Evolutionary conservation across 1,140 invertebrate genomes (phyloP).

Genomic region (Choristoneura fumiferana): DNA sequence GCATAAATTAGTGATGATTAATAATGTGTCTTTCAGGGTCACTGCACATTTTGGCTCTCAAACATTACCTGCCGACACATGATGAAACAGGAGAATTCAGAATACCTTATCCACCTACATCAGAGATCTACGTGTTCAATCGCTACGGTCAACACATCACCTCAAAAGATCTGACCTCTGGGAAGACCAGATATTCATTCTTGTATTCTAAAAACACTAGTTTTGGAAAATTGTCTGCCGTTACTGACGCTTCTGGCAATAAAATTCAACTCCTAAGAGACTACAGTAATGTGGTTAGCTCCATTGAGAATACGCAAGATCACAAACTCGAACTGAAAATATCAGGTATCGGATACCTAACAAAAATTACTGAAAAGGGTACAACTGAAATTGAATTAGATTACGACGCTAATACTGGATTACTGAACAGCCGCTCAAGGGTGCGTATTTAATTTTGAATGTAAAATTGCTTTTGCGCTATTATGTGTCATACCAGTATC

Average conservation of each 20-base stretch:
- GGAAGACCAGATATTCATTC: constrained; percentile 95
- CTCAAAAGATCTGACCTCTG: constrained; percentile 95
- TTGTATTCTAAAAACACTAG: constrained; percentile 98
- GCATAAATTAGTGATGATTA: not conserved
- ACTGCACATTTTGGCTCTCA: constrained; percentile 91
- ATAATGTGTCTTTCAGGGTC: constrained; percentile 78
- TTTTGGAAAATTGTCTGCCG: constrained; percentile 94
- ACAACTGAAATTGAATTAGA: constrained; percentile 90
- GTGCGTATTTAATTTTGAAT: constrained; percentile 68
- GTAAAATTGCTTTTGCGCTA: constrained; percentile 22
- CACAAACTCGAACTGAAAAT: constrained; percentile 94
- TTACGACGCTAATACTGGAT: constrained; percentile 89
- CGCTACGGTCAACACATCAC: constrained; percentile 96
- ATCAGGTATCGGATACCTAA: constrained; percentile 91
- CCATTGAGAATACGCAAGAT: constrained; percentile 96
- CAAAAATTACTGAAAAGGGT: constrained; percentile 89
- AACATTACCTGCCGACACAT: constrained; percentile 93
- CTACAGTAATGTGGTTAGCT: constrained; percentile 93
- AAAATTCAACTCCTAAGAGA: constrained; percentile 95
- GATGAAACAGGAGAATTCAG: constrained; percentile 95
- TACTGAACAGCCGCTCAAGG: constrained; percentile 88
- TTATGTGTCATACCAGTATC: constrained; percentile 27
- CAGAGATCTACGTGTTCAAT: constrained; percentile 97
- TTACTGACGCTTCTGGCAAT: constrained; percentile 95
- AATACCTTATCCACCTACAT: constrained; percentile 93